phyloP scores from a whole-genome alignment of 2,797 vertebrate genomes.

The Sardinella longiceps region DNA sequence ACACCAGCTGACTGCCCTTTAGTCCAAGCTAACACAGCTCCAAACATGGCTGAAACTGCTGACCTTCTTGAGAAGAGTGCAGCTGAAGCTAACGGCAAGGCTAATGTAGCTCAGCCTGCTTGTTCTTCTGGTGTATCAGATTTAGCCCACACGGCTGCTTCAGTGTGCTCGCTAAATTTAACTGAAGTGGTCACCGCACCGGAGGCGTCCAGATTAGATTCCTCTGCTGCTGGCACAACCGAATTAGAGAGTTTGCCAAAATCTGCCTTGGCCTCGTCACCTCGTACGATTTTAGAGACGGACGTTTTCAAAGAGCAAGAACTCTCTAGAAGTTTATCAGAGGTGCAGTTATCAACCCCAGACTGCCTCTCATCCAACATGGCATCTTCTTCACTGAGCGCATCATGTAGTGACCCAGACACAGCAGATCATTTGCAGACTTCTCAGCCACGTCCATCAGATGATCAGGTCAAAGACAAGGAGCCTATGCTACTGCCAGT shows the following conservation, averaged over 20 bases:
- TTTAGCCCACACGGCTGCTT: constrained; percentile 21
- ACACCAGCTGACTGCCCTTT: background rate
- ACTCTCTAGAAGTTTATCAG: background rate
- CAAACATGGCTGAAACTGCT: background rate
- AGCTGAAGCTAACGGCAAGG: background rate
- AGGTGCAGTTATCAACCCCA: background rate
- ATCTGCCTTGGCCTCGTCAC: background rate
- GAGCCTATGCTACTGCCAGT: background rate
- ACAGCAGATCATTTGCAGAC: background rate
- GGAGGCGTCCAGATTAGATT: constrained; percentile 1
- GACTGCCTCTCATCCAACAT: background rate
- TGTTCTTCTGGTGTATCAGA: background rate
- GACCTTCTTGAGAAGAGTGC: background rate
- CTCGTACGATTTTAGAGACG: background rate
- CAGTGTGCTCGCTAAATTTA: constrained; percentile 11
- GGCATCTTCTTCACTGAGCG: background rate
- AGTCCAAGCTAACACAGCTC: background rate
- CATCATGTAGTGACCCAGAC: background rate
- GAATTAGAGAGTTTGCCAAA: background rate
- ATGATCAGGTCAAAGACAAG: background rate
- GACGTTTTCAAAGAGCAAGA: background rate
- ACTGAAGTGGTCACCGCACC: background rate
- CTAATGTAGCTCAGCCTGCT: background rate
- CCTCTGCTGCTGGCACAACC: background rate
- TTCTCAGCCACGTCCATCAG: background rate